Evolutionary conservation across 2,113 vertebrate genomes (phyloP).

Genomic region (Rhynchomys soricoides): DNA sequence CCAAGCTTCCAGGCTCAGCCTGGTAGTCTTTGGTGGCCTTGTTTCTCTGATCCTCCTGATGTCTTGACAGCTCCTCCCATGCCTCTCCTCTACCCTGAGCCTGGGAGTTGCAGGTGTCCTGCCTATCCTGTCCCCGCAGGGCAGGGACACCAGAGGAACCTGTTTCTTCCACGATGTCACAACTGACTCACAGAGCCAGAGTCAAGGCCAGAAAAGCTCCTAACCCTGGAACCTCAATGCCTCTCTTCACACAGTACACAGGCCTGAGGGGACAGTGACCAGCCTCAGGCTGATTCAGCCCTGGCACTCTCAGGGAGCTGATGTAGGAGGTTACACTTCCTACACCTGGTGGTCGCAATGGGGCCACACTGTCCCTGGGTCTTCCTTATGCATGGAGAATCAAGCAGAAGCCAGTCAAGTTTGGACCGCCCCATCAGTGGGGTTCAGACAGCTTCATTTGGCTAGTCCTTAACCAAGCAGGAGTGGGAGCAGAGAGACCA

Average conservation of each 20-base stretch:
- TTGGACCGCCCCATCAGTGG: not conserved
- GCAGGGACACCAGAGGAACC: conserved; percentile 23
- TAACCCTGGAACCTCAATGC: not conserved
- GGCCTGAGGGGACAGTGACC: not conserved
- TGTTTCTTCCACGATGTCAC: conserved; percentile 37
- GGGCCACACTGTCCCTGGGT: fast-evolving
- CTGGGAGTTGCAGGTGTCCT: conserved; percentile 48
- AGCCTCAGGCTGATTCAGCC: not conserved
- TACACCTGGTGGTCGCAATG: not conserved
- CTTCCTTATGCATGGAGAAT: not conserved
- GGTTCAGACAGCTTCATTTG: not conserved
- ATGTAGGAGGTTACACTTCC: not conserved
- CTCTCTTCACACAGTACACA: not conserved
- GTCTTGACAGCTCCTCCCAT: not conserved
- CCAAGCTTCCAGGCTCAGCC: not conserved
- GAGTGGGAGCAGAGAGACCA: not conserved
- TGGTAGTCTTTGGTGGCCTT: not conserved
- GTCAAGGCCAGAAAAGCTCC: not conserved
- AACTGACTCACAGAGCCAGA: not conserved
- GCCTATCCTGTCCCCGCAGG: not conserved
- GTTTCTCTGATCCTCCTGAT: not conserved
- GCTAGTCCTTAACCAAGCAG: not conserved
- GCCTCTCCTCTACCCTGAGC: not conserved
- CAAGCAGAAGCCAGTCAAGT: too few species aligned
- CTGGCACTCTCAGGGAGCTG: not conserved